Evolutionary conservation across 1,140 invertebrate genomes (phyloP), one percentile per base, ranked within the genome.

Genomic region (Aphelinus certus): DNA sequence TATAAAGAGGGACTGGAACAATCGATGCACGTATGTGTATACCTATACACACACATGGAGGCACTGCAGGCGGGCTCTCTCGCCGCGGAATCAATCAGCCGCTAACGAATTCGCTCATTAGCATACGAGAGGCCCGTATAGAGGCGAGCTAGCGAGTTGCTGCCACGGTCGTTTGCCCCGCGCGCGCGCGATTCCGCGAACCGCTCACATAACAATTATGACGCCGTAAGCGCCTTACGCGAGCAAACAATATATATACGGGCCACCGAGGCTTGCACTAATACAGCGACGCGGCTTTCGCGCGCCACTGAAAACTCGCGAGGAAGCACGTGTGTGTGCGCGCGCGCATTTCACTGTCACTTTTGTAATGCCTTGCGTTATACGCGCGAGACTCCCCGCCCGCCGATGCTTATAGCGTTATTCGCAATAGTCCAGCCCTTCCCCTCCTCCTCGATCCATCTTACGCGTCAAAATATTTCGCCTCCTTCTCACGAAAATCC

Each of bases 321-420:
- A 73, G 67, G 68, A 26, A 26, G 26, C 26, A 26, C 26, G 26
- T 26, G 26, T 26, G 26, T 26, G 26, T 0, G 26, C 26, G 26
- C 26, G 66, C 76, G 49, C 75, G 73, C 81, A 81, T 83, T 83
- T 83, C 81, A 85, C 83, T 83, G 83, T 83, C 83, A 83, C 83
- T 85, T 85, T 86, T 84, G 83, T 84, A 86, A 84, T 84, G 80
- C 82, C 83, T 84, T 84, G 80, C 70, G 80, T 26, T 26, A 26
- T 26, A 26, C 83, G 74, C 79, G 79, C 81, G 66, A 72, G 26
- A 26, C 26, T 26, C 26, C 26, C 26, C 26, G 26, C 26, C 26
- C 26, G 26, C 26, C 26, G 75, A 64, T 77, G 63, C 77, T 81
- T 82, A 82, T 83, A 80, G 77, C 49, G 56, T 48, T 56, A 42